Base-by-base conservation (phyloP, 2,888 invertebrate genomes). In the Miltochrista miniata region DNA sequence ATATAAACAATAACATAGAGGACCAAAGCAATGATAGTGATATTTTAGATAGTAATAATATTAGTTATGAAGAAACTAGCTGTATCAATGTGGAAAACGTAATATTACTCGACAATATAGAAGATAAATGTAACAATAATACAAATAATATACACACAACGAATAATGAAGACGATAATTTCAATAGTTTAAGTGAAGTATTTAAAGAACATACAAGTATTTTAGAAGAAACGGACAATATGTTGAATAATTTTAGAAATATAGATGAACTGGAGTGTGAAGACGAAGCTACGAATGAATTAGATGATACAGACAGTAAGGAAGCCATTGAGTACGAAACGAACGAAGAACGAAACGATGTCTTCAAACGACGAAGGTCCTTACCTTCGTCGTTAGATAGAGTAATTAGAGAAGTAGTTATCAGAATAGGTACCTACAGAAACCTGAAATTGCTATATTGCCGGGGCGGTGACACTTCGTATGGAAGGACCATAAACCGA, bases 341-440 rank as follows among this genome's bases (percentile, higher is more conserved):
- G 7, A 36, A 18, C 0, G 49, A 44, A 11, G 46, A 48, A 10
- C 30, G 13, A 29, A 47, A 30, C 5, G 34, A 37, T 54, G 59
- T 72, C 73, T 78, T 74, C 70, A 56, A 64, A 51, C 53, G 48
- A 54, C 11, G 36, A 52, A 48, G 52, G 52, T 52, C n/a, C n/a
- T n/a, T n/a, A n/a, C n/a, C n/a, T n/a, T n/a, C n/a, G n/a, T n/a
- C n/a, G 24, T 30, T 30, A 24, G 18, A 24, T 24, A 5, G 3
- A 24, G 18, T 4, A 24, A 5, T 2, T 24, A 24, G 18, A 24
- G 18, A 24, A 24, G 18, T 4, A 24, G 3, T 24, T 4, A 4
- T 24, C 5, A n/a, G n/a, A n/a, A n/a, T n/a, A n/a, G n/a, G n/a
- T n/a, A n/a, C n/a, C n/a, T n/a, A n/a, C n/a, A n/a, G n/a, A n/a